Evolutionary conservation across 2,113 vertebrate species (phyloP).

Genomic region (Dicrurus megarhynchus): DNA sequence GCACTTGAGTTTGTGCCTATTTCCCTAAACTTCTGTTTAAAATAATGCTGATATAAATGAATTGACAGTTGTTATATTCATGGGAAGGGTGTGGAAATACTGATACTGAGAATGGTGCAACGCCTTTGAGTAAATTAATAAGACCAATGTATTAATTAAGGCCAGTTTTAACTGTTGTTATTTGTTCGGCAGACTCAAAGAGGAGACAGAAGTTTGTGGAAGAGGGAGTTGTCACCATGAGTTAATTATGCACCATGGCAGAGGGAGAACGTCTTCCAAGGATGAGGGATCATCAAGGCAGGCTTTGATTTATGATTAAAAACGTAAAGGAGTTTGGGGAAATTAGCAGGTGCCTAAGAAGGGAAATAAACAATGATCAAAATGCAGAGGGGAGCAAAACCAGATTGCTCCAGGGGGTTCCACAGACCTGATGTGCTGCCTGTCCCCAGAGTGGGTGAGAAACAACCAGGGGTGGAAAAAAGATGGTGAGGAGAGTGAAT

Average conservation of each 20-base stretch:
- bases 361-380: not conserved
- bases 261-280: not conserved
- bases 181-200: not conserved
- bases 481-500: not conserved
- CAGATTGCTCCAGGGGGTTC: not conserved
- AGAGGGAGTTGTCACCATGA: not conserved
- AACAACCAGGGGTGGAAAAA: not conserved
- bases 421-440: not conserved
- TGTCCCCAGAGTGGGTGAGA: not conserved
- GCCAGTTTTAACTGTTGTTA: not conserved
- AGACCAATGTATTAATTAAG: not conserved
- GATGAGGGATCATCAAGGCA: not conserved
- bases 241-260: not conserved
- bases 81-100: not conserved
- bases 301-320: not conserved
- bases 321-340: not conserved
- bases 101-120: not conserved
- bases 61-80: not conserved
- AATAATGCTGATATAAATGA: not conserved
- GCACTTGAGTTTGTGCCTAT: not conserved
- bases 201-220: not conserved
- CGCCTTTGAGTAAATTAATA: not conserved
- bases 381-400: not conserved
- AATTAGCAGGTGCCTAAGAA: not conserved
- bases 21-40: not conserved